Evolutionary conservation across 2,113 vertebrate species (phyloP), one percentile per base, ranked within the genome.

Genomic region (Rhynchopsitta pachyrhyncha): DNA sequence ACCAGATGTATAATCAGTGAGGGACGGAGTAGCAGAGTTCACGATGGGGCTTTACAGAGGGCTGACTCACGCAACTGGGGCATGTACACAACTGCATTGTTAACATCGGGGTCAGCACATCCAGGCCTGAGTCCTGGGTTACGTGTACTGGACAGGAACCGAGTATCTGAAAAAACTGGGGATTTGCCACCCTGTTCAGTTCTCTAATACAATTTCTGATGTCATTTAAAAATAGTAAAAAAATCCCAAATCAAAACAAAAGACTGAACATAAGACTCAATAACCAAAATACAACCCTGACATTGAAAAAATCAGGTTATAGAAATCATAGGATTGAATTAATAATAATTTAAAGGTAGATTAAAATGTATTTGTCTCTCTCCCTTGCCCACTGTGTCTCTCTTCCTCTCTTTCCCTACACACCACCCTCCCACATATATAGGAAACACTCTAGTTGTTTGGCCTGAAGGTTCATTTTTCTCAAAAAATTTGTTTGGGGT

Each of bases 1-100:
- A 49, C 22, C 57, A 44, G 28, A 17, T 0, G 0, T 42, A 44
- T n/a, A 20, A n/a, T n/a, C 10, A 41, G 6, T 7, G 57, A 29
- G 29, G 29, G 35, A 47, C 75, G 11, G 17, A 25, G 37, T 2
- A 12, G 24, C 29, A 39, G 20, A 69, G 88, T 75, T 84, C 37
- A 66, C 39, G 16, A 5, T 1, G 3, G 46, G 22, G 29, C 28
- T 44, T 49, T n/a, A 25, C 2, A 15, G 44, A 60, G 23, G 9
- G 27, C 11, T 35, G 35, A 31, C 19, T 73, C 28, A 12, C 12
- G 44, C 42, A 37, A 7, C 3, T 1, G 3, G 1, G 46, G 29
- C 33, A 63, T 17, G 8, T 2, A 7, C 4, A 42, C 8, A 37
- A 44, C n/a, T 11, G 25, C 25, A 7, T 6, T 53, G 49, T n/a